Base-by-base conservation (phyloP, 1,140 invertebrate species). In the Aphelenchoides avenae region DNA sequence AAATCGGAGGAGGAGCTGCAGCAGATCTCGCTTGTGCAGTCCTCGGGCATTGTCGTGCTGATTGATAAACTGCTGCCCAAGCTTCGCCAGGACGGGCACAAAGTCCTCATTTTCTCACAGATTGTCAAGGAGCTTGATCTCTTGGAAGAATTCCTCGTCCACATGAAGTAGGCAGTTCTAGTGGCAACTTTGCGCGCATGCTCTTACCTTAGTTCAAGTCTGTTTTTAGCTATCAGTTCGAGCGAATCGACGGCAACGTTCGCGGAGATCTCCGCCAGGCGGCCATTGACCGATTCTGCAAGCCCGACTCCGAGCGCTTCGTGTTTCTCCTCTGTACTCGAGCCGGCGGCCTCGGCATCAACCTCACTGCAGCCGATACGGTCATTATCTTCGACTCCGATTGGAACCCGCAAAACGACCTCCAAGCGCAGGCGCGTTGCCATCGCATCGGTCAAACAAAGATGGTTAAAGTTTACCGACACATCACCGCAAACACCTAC, bases 371-470 rank as follows among this genome's bases (percentile, higher is more conserved):
- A n/a, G 95, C 95, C 30, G 95, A 99, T 77, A 98, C 94, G 54
- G 93, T 97, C 4, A 96, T 99, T 63, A 98, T 99, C 67, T 99
- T 97, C 75, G 95, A 99, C 78, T 95, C 91, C 57, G 95, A 99
- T 79, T 99, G 94, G 94, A 99, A n/a, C n/a, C 53, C 57, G 3
- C 57, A 59, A 63, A 62, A 62, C 42, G 60, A 62, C 55, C 68
- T 78, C 9, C 58, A 86, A 84, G 94, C 93, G 7, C 94, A 99
- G 24, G 57, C 57, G 22, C 24, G 57, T 29, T 98, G 94, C 80
- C 95, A 99, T 81, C 85, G 95, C 70, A 99, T 99, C 78, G 95
- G 95, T 15, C 95, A 99, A 77, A 88, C 88, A 64, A 99, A 98
- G 81, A 91, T 92, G 84, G 95, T 99, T 0, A 98, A 99, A 82